Evolutionary conservation across 2,888 invertebrate genomes (phyloP), one percentile per base, ranked within the genome.

Genomic region (Drosophila tanythrix): DNA sequence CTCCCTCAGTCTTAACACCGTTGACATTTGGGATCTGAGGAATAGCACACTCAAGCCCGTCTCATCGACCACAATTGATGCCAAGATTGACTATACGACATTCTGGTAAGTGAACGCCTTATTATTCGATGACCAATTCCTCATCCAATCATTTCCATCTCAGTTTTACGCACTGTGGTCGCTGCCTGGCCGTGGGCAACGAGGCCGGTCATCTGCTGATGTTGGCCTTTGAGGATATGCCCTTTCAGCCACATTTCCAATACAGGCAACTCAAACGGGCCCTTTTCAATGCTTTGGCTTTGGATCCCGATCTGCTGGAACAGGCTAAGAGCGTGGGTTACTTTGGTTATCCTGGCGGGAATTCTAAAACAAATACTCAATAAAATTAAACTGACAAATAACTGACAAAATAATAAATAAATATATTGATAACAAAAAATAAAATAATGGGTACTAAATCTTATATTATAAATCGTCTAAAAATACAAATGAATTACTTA

Each of bases 21-120:
- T 97, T 21, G 95, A 96, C 59, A 93, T 97, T 31, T 97, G 97
- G 97, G 97, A 97, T 91, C 93, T 97, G 11, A 95, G 96, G 7
- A 93, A 96, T 29, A 97, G 96, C 90, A 95, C 94, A 1, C 95
- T 96, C 71, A 94, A 95, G 60, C 96, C 97, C 10, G 92, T 92
- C 25, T 92, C 92, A 27, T 83, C 91, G 3, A 87, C 87, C 0
- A 76, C 73, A 4, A 82, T 92, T 8, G 88, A 91, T 50, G 81
- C 82, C 1, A 76, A 81, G 21, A 83, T 89, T 8, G 79, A 74
- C 57, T 85, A 88, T 50, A 92, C 92, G 0, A 85, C 84, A 4
- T 88, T 89, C 33, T 86, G 86, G 92, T 93, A 48, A 59, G 81
- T 57, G 80, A 35, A 21, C 2, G 21, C n/a, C 5, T 0, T 2